phyloP scores from a whole-genome alignment of 2,888 invertebrate genomes.

The Agrochola lychnidis region DNA sequence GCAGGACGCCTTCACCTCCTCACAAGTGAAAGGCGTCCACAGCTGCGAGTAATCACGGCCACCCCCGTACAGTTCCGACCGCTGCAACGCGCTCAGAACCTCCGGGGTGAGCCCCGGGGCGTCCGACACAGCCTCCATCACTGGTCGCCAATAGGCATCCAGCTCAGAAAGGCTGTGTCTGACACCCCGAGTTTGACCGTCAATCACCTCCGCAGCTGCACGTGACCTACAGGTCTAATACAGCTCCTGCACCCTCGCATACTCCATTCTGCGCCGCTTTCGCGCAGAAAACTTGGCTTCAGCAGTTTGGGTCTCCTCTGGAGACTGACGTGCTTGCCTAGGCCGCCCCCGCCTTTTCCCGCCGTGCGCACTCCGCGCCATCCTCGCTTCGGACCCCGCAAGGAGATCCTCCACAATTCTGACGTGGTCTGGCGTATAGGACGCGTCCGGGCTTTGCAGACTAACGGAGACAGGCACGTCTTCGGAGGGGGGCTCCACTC shows the following conservation, averaged over 20 bases:
- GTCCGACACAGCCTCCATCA: conserved; percentile 45
- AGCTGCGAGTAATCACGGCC: conserved; percentile 17
- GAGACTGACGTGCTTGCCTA: background rate
- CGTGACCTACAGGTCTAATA: conserved; percentile 12
- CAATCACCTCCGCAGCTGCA: conserved; percentile 20
- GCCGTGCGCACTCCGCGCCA: background rate
- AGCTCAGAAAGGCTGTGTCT: background rate
- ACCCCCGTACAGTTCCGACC: conserved; percentile 23
- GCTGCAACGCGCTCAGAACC: conserved; percentile 7
- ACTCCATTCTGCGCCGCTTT: conserved; percentile 13
- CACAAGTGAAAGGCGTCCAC: conserved; percentile 26
- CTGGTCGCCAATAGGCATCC: conserved; percentile 27
- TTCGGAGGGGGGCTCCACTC: background rate
- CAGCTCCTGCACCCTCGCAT: conserved; percentile 18
- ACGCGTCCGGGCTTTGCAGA: background rate
- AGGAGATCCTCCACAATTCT: conserved; percentile 21
- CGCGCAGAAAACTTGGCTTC: background rate
- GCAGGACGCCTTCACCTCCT: conserved; percentile 29
- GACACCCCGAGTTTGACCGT: conserved; percentile 10
- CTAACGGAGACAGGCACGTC: background rate
- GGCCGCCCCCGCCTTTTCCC: conserved; percentile 6
- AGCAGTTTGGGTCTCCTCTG: background rate
- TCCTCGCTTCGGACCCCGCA: background rate
- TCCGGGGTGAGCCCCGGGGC: conserved; percentile 39
- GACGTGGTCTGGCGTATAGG: background rate